Conservation (phyloP, 1,140 invertebrate genomes). For the Nephila pilipes region DNA sequence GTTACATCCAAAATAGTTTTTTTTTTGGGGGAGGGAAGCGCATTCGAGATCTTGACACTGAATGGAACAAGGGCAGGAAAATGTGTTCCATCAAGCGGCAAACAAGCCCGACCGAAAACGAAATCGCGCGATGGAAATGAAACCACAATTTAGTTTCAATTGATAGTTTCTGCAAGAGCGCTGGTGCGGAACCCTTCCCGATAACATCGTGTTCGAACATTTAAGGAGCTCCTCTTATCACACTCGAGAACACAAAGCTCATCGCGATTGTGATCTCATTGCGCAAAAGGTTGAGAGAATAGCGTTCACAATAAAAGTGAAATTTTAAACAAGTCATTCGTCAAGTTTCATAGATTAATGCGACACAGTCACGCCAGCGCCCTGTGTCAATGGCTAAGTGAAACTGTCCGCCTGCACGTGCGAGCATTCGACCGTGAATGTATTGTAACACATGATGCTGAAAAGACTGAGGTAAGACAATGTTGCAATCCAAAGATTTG, state of each 20-base stretch:
- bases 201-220: constrained; percentile 4
- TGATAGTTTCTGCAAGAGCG: constrained; percentile 19
- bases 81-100: neutral
- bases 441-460: neutral
- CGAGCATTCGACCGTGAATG: neutral
- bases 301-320: neutral
- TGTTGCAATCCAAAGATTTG: no score
- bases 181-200: neutral
- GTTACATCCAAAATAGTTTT: no score
- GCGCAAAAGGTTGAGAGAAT: neutral
- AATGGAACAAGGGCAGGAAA: no score
- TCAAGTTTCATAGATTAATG: neutral
- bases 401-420: neutral
- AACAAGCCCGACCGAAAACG: neutral
- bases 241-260: neutral
- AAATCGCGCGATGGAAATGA: neutral
- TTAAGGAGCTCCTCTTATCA: neutral
- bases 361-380: neutral
- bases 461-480: no score
- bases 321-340: neutral
- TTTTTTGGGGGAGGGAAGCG: no score
- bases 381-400: neutral
- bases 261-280: no score
- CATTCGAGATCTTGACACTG: no score
- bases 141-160: neutral